Base-by-base conservation (phyloP, 2,888 invertebrate species). In the Operophtera brumata region DNA sequence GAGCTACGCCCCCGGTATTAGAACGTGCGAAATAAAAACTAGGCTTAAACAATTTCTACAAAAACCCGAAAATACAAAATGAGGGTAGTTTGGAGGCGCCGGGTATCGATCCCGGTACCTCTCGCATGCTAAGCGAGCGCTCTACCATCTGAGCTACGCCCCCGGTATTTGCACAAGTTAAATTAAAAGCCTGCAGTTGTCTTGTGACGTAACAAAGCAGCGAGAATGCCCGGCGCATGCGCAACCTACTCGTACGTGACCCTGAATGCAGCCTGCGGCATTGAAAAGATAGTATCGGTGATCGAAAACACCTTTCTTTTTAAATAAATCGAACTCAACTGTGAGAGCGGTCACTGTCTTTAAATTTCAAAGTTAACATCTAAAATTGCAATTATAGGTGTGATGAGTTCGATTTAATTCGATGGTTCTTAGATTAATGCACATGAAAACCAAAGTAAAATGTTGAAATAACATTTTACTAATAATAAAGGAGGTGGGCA, bases 91-190 rank as follows among this genome's bases (percentile, higher is more conserved):
- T 75, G 75, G 75, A 75, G 75, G 75, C 75, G 75, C 75, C 73
- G 73, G 73, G 75, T 74, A 73, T 75, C 73, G 73, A 75, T 75
- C 75, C 75, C 88, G 87, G 89, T 90, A 90, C 90, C 87, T 90
- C 90, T 90, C 89, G 78, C 90, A 90, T 90, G 89, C 89, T 90
- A 90, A 90, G 90, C 89, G 90, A 90, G 90, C 90, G 89, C 90
- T 90, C 90, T 90, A 90, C 90, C 90, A 90, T 90, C 90, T 90
- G 66, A 67, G 65, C 66, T 66, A 64, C 64, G 64, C 56, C 56
- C 56, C 56, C 56, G 49, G 46, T 54, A 10, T 12, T 7, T 2
- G 13, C 8, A 9, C 0, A 0, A 9, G 4, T 35, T 37, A 47
- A 56, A 35, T n/a, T 30, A n/a, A 51, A 42, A 51, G 43, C 39